Evolutionary conservation across 2,888 invertebrate species (phyloP).

Genomic region (Scrobipalpa atriplicella): DNA sequence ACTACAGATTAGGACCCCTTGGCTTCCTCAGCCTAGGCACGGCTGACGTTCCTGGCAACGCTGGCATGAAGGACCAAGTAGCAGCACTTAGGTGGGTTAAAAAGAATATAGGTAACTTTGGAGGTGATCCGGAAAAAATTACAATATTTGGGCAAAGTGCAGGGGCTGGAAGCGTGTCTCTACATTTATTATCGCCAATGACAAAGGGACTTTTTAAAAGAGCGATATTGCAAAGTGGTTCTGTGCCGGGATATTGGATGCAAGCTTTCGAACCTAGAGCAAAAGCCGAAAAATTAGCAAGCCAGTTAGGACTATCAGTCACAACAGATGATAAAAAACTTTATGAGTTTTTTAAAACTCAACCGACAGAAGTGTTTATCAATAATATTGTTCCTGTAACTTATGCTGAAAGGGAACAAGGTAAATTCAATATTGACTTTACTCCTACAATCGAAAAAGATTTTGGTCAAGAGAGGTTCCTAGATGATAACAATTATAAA

Average conservation of each 20-base stretch:
- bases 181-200: slow-evolving; percentile 71
- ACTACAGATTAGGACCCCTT: slow-evolving; percentile 66
- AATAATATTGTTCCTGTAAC: slow-evolving; percentile 41
- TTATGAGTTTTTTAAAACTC: slow-evolving; percentile 54
- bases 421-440: background rate
- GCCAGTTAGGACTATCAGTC: slow-evolving; percentile 49
- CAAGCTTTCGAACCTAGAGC: slow-evolving; percentile 73
- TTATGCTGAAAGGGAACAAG: slow-evolving; percentile 35
- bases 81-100: slow-evolving; percentile 68
- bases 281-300: slow-evolving; percentile 55
- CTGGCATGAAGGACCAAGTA: slow-evolving; percentile 76
- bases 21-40: slow-evolving; percentile 69
- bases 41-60: slow-evolving; percentile 70
- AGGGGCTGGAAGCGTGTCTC: slow-evolving; percentile 58
- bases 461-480: slow-evolving; percentile 57
- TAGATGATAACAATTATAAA: slow-evolving; percentile 54
- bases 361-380: slow-evolving; percentile 50
- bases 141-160: slow-evolving; percentile 76
- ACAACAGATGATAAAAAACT: slow-evolving; percentile 58
- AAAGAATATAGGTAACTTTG: slow-evolving; percentile 63
- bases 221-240: slow-evolving; percentile 87
- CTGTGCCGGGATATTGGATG: slow-evolving; percentile 80
- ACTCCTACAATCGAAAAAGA: slow-evolving; percentile 46
- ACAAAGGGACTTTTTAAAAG: slow-evolving; percentile 65
- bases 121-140: slow-evolving; percentile 67